Conservation (phyloP, 2,113 vertebrate genomes). For the Stictonetta naevosa region DNA sequence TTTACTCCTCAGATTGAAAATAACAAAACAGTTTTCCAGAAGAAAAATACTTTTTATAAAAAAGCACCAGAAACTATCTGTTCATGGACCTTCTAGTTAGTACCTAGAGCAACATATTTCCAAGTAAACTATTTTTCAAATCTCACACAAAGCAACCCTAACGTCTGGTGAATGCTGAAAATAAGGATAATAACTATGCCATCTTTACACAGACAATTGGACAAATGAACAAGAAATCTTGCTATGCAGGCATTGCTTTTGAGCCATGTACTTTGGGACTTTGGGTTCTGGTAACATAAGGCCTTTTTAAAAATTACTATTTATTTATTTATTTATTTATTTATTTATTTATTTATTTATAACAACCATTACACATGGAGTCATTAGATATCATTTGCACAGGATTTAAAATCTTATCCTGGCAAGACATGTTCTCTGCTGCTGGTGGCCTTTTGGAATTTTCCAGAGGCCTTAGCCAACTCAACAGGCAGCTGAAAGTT, state of each 20-base stretch:
- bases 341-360: no score
- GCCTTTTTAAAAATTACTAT: no score
- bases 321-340: no score
- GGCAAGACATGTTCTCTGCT: not conserved
- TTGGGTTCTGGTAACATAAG: not conserved
- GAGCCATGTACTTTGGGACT: not conserved
- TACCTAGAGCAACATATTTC: not conserved
- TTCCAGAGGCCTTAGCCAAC: not conserved
- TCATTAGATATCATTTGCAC: not conserved
- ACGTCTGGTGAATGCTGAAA: not conserved
- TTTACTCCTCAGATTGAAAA: not conserved
- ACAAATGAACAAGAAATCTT: not conserved
- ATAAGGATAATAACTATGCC: not conserved
- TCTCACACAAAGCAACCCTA: not conserved
- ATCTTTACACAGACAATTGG: not conserved
- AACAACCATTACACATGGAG: not conserved
- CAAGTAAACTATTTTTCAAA: not conserved
- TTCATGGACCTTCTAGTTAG: not conserved
- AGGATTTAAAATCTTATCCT: not conserved
- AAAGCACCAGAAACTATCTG: not conserved
- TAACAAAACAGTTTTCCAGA: not conserved
- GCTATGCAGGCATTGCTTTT: not conserved
- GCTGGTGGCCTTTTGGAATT: not conserved
- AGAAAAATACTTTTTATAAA: not conserved
- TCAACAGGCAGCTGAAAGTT: not conserved